Evolutionary conservation across 1,140 invertebrate species (phyloP), one percentile per base, ranked within the genome.

Genomic region (Portunus trituberculatus): DNA sequence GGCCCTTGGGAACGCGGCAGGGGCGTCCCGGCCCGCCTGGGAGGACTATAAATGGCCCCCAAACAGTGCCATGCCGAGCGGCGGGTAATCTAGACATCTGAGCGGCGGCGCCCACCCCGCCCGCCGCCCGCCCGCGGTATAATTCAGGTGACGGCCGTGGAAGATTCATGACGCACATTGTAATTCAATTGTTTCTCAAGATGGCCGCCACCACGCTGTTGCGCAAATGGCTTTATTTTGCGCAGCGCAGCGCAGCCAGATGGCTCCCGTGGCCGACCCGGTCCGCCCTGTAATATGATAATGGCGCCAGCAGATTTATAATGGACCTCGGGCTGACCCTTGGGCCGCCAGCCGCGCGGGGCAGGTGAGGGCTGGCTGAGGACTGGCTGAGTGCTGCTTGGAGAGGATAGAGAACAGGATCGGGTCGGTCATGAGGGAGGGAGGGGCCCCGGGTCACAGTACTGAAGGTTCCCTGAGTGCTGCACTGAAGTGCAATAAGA

Each of bases 171-270:
- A 87, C 89, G 94, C 89, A 95, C 94, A 95, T 95, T 95, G 94
- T 95, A 95, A 95, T 95, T 95, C 94, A 95, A 95, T 95, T 95
- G 94, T 95, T 95, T 95, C 90, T 95, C 94, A 95, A 95, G 94
- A 95, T 95, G 94, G 94, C 94, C 94, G 94, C 94, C 94, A 76
- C 91, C 89, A 95, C 94, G 89, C 59, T 86, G 94, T 46, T 95
- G 94, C 94, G 94, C 94, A 91, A 95, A 95, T 95, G 94, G 94
- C 94, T 95, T 91, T 83, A 95, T 95, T 90, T 52, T 31, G 14
- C 45, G 14, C 39, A 91, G 90, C 94, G 89, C 90, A 92, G 32
- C 87, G 67, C 67, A 76, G 67, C 67, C 67, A 76, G 67, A 76
- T 76, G 67, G 67, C 20, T 25, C 67, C 67, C 67, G 67, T 76